Evolutionary conservation across 37 sponge, comb jelly and placozoan genomes (phyloP).

Genomic region (Beroe forskalii): DNA sequence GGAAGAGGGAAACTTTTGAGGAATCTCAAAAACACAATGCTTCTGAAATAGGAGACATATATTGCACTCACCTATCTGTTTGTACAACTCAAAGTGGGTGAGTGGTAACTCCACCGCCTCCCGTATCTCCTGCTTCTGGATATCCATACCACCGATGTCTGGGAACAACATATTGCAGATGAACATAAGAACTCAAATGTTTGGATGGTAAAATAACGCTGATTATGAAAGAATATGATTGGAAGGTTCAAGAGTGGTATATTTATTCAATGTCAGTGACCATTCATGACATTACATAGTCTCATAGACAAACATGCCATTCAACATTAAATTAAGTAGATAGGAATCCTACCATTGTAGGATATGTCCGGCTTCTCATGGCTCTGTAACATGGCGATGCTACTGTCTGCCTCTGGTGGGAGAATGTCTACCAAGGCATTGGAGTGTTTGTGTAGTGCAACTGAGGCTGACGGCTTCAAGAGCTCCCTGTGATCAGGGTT

Average conservation of each 20-base stretch:
- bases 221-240: too few species aligned
- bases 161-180: too few species aligned
- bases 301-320: too few species aligned
- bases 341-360: constrained; percentile 41
- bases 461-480: constrained; percentile 91
- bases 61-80: constrained; percentile 93
- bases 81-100: constrained; percentile 95
- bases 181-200: too few species aligned
- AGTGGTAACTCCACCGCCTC: constrained; percentile 97
- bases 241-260: too few species aligned
- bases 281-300: too few species aligned
- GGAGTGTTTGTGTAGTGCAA: constrained; percentile 97
- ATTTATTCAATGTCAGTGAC: too few species aligned
- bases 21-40: too few species aligned
- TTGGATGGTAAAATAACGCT: too few species aligned
- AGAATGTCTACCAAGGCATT: constrained; percentile 96
- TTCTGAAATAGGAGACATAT: too few species aligned
- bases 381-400: constrained; percentile 83
- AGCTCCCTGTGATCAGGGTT: constrained; percentile 72
- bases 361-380: constrained; percentile 54
- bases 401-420: constrained; percentile 95
- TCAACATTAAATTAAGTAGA: too few species aligned
- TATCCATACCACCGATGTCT: constrained; percentile 90
- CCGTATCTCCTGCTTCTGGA: constrained; percentile 96
- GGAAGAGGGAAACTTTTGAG: too few species aligned